These are phyloP conservation scores for Sarcophaga rosellei DNA, from an alignment of 2,888 invertebrate genomes.

Conservation along the genomic window DNA sequence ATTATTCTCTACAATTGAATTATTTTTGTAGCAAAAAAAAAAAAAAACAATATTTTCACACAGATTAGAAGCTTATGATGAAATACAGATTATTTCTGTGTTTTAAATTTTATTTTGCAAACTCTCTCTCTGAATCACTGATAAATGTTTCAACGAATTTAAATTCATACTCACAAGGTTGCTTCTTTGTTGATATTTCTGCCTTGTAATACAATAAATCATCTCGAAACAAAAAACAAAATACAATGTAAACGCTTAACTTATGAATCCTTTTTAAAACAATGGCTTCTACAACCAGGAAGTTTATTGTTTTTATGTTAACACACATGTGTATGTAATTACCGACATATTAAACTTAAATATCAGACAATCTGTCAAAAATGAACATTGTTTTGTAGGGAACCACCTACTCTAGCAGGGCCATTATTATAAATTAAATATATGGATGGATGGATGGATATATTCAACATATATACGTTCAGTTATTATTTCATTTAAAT, in stretches of 20 bases:
- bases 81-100: background rate
- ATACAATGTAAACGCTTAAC: background rate
- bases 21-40: background rate
- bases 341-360: slow-evolving; percentile 61
- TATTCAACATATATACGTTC: background rate
- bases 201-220: slow-evolving; percentile 16
- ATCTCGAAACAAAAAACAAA: background rate
- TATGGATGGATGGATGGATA: background rate
- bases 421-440: slow-evolving; percentile 40
- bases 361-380: slow-evolving; percentile 67
- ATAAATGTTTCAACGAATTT: slow-evolving; percentile 24
- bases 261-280: slow-evolving; percentile 18
- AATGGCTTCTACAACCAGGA: slow-evolving; percentile 55
- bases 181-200: slow-evolving; percentile 1
- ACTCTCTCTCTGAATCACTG: background rate
- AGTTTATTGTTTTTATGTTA: slow-evolving; percentile 53
- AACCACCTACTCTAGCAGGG: slow-evolving; percentile 57
- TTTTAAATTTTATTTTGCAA: background rate
- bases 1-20: background rate
- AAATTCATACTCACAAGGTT: slow-evolving; percentile 7
- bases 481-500: slow-evolving; percentile 1
- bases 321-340: slow-evolving; percentile 61
- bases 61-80: background rate
- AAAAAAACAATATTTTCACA: too few relatives aligned
- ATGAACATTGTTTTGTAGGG: slow-evolving; percentile 46